These are phyloP conservation scores for Chromoteleia sp. DNA, from an alignment of 2,888 invertebrate species.

Conservation along the genomic window DNA sequence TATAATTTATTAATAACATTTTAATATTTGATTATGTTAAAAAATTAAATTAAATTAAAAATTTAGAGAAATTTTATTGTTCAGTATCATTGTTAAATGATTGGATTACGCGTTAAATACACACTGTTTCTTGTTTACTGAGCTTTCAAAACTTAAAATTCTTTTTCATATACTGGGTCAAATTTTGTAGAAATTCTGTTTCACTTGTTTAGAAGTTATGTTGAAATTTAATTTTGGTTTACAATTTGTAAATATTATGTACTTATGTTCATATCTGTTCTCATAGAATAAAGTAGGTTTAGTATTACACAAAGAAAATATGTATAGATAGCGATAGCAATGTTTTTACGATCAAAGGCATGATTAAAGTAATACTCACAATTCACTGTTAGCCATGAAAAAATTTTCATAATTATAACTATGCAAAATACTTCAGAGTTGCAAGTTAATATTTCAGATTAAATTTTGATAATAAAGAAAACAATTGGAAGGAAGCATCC, in stretches of 20 bases:
- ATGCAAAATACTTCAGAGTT: neutral
- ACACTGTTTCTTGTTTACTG: neutral
- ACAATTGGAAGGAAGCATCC: too few relatives aligned
- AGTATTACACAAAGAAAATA: neutral
- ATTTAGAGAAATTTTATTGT: too few relatives aligned
- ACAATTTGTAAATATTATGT: neutral
- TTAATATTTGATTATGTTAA: too few relatives aligned
- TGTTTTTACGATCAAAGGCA: constrained; percentile 1
- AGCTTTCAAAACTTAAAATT: neutral
- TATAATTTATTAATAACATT: too few relatives aligned
- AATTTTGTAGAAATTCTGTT: neutral
- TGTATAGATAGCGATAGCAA: constrained; percentile 1
- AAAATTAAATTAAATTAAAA: too few relatives aligned
- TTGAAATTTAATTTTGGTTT: constrained; percentile 1
- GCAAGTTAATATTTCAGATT: neutral
- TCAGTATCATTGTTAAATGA: neutral
- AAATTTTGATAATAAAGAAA: neutral
- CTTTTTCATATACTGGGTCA: constrained; percentile 6
- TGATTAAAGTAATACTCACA: neutral
- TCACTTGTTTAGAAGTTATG: neutral
- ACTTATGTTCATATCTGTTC: neutral
- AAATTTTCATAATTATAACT: neutral
- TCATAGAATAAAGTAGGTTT: constrained; percentile 9
- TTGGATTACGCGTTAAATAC: neutral
- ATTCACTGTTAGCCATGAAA: neutral